phyloP scores from a whole-genome alignment of 2,888 invertebrate genomes.

The Argyra leucocephala region DNA sequence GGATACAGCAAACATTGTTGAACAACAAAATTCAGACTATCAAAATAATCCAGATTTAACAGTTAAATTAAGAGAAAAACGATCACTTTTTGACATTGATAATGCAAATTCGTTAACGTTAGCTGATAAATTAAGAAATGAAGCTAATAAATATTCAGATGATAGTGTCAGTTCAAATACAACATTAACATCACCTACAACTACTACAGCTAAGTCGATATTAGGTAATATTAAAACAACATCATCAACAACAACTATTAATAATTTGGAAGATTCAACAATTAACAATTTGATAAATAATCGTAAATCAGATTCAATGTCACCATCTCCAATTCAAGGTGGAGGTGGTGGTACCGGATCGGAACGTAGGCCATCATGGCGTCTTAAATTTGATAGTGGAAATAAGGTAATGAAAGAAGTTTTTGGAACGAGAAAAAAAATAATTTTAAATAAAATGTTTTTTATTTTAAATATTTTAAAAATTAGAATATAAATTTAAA shows the following conservation, averaged over 20 bases:
- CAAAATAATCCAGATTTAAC: conserved; percentile 39
- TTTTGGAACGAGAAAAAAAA: conserved; percentile 11
- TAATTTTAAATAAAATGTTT: not conserved
- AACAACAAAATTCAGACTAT: conserved; percentile 40
- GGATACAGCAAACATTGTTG: conserved; percentile 48
- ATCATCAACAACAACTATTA: conserved; percentile 13
- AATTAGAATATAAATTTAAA: conserved; percentile 17
- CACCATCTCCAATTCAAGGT: conserved; percentile 17
- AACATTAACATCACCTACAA: conserved; percentile 17
- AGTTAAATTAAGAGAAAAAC: conserved; percentile 39
- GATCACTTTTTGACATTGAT: conserved; percentile 37
- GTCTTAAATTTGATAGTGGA: conserved; percentile 78
- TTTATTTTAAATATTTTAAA: conserved; percentile 10
- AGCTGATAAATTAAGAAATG: conserved; percentile 34
- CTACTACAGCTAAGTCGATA: conserved; percentile 7
- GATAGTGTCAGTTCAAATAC: conserved; percentile 23
- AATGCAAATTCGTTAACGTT: conserved; percentile 33
- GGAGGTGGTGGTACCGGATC: conserved; percentile 28
- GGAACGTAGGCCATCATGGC: conserved; percentile 85
- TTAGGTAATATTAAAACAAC: conserved; percentile 14
- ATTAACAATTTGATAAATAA: conserved; percentile 18
- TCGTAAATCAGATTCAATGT: conserved; percentile 25
- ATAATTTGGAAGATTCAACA: conserved; percentile 14
- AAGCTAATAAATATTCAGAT: conserved; percentile 33
- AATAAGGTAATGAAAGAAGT: conserved; percentile 60